These are phyloP conservation scores for Nephrotoma guestfalica DNA, from an alignment of 2,888 invertebrate genomes.

Conservation along the genomic window DNA sequence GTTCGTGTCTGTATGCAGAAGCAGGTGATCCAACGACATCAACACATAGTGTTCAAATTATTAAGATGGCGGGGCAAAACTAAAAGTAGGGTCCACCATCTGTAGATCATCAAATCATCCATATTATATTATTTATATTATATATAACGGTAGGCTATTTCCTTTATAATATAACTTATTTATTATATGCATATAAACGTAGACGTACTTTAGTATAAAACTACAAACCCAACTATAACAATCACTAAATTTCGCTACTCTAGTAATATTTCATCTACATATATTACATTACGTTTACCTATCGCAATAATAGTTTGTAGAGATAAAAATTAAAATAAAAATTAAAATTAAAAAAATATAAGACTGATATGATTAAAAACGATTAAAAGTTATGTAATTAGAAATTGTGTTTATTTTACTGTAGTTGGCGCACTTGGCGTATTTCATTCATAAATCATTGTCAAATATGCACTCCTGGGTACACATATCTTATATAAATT, in stretches of 20 bases:
- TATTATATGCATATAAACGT: background rate
- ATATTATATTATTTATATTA: background rate
- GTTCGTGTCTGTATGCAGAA: conserved; percentile 46
- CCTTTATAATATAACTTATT: background rate
- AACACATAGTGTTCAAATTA: conserved; percentile 8
- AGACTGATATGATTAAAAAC: background rate
- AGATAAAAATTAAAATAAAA: background rate
- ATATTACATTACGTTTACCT: background rate
- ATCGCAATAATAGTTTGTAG: background rate
- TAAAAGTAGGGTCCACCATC: background rate
- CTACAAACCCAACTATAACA: background rate
- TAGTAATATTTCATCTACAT: background rate
- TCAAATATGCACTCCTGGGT: background rate
- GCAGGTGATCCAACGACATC: conserved; percentile 31
- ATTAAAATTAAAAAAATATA: background rate
- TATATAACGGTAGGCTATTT: background rate
- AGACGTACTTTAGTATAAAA: background rate
- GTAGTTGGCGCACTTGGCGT: background rate
- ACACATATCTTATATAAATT: background rate
- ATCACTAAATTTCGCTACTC: background rate
- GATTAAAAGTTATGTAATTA: background rate
- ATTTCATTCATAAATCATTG: background rate
- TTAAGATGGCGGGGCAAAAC: background rate
- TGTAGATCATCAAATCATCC: too few relatives aligned
- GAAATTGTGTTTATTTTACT: background rate